phyloP scores from a whole-genome alignment of 2,113 vertebrate species.

The Panthera uncia region DNA sequence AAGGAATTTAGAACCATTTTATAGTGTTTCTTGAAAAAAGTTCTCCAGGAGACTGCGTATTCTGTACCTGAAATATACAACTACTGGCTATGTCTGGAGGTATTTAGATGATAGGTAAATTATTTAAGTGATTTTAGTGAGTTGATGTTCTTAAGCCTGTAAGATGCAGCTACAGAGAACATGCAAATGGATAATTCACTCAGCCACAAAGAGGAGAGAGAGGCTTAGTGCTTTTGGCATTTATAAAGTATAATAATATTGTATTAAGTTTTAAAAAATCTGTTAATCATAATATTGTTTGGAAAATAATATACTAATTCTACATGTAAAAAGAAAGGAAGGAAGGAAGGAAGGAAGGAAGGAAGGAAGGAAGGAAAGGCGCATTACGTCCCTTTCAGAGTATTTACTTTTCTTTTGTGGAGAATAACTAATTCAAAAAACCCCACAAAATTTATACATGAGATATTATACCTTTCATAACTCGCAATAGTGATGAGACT shows the following conservation, averaged over 20 bases:
- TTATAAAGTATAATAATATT: not conserved
- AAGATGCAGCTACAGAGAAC: not conserved
- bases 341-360: no score
- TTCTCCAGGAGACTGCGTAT: constrained; percentile 19
- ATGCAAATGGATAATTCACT: not conserved
- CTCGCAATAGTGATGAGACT: not conserved
- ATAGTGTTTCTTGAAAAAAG: constrained; percentile 18
- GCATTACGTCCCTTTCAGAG: not conserved
- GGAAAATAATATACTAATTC: not conserved
- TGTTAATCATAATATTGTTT: not conserved
- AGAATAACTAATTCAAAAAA: not conserved
- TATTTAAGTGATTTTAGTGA: not conserved
- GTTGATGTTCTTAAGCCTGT: not conserved
- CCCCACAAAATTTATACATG: not conserved
- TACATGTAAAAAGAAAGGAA: not conserved
- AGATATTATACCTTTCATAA: not conserved
- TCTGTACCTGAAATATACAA: not conserved
- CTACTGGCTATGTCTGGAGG: not conserved
- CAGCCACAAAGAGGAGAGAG: not conserved
- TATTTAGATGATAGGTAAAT: not conserved
- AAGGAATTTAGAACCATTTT: constrained; percentile 43
- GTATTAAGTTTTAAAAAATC: not conserved
- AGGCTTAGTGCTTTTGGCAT: not conserved
- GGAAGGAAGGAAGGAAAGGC: not conserved
- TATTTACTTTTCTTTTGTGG: not conserved